phyloP scores from a whole-genome alignment of 2,888 invertebrate species.

The Brenthis daphne region DNA sequence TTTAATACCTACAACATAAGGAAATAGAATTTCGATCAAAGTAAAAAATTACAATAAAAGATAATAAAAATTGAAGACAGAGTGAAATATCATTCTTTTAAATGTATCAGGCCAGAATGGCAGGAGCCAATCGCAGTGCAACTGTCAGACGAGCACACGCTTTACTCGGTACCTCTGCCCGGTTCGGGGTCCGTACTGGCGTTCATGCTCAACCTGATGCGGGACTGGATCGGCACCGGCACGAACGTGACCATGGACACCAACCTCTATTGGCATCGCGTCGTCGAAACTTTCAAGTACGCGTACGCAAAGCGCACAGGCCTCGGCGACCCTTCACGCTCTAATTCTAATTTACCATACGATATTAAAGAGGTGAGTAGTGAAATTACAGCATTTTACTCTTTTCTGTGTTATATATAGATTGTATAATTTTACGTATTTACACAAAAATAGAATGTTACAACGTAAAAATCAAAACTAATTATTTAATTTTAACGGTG shows the following conservation, averaged over 20 bases:
- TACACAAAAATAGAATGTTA: too few relatives aligned
- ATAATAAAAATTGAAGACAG: too few relatives aligned
- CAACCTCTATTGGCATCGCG: conserved; percentile 86
- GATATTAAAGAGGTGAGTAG: conserved; percentile 8
- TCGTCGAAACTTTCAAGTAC: conserved; percentile 95
- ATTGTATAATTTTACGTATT: too few relatives aligned
- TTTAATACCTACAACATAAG: too few relatives aligned
- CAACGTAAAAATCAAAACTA: too few relatives aligned
- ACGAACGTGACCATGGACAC: conserved; percentile 57
- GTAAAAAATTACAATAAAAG: too few relatives aligned
- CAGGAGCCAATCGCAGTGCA: conserved; percentile 82
- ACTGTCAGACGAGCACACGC: conserved; percentile 83
- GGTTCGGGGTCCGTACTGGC: conserved; percentile 92
- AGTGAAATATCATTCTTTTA: not conserved
- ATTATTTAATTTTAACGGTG: too few relatives aligned
- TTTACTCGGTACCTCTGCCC: conserved; percentile 91
- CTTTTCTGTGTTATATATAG: too few relatives aligned
- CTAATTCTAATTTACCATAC: conserved; percentile 50
- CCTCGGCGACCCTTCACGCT: conserved; percentile 87
- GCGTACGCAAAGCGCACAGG: conserved; percentile 93
- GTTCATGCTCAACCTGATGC: conserved; percentile 91
- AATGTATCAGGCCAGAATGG: conserved; percentile 82
- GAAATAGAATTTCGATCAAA: too few relatives aligned
- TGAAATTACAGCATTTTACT: too few relatives aligned
- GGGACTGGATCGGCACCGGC: conserved; percentile 76